phyloP scores from a whole-genome alignment of 2,113 vertebrate species.

The Plestiodon gilberti region DNA sequence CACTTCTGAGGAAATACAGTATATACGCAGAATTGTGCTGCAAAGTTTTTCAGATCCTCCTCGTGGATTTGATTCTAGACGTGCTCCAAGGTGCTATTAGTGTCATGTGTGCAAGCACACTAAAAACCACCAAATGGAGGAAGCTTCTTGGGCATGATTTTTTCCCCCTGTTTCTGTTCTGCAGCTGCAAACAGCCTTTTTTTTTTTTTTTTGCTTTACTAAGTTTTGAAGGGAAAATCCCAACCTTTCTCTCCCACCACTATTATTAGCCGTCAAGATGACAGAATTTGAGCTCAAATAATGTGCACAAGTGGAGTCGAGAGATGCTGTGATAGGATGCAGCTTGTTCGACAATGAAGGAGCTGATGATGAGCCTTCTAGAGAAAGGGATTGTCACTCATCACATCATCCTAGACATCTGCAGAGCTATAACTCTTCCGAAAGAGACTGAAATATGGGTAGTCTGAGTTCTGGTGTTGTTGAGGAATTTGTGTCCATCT shows the following conservation, averaged over 20 bases:
- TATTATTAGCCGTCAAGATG: slow-evolving; percentile 15
- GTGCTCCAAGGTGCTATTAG: background rate
- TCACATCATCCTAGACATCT: fast-evolving
- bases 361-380: background rate
- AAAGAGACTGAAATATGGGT: background rate
- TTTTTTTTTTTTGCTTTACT: background rate
- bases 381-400: background rate
- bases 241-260: slow-evolving; percentile 29
- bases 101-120: background rate
- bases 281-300: slow-evolving; percentile 51
- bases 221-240: slow-evolving; percentile 50
- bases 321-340: slow-evolving; percentile 7
- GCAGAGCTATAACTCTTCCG: background rate
- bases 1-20: too few relatives aligned
- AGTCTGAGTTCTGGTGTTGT: background rate
- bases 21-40: too few relatives aligned
- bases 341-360: slow-evolving; percentile 29
- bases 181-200: slow-evolving; percentile 19
- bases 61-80: background rate
- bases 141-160: slow-evolving; percentile 35
- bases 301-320: slow-evolving; percentile 17
- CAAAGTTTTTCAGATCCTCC: background rate
- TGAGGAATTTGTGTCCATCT: background rate
- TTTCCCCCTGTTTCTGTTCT: slow-evolving; percentile 41
- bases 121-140: background rate